A percentile compares a stretch with the other conserved stretches of the same genome.
These are phyloP conservation scores for Poeciliopsis retropinna DNA, from an alignment of 2,113 vertebrate species.

Conservation along the genomic window DNA sequence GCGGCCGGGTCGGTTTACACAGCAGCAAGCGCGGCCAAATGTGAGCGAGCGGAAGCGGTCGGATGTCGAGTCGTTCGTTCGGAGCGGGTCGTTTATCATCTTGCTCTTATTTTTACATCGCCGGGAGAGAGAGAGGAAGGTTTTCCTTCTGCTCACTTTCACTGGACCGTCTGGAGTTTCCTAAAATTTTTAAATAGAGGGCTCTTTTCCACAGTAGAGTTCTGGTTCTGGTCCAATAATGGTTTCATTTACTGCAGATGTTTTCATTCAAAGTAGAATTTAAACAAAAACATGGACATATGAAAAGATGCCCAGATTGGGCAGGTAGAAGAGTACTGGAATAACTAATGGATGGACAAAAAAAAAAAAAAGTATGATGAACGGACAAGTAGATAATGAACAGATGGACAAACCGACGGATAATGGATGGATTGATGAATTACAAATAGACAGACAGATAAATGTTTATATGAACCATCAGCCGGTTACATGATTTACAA, in stretches of 20 bases:
- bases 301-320: no score
- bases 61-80: not conserved
- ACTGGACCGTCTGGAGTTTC: not conserved
- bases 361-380: no score
- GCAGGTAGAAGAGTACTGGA: not conserved
- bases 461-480: not conserved
- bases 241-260: no score
- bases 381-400: no score
- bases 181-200: not conserved
- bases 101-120: not conserved
- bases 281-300: no score
- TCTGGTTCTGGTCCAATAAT: no score
- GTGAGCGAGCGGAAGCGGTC: slow-evolving; percentile 24
- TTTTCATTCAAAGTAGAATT: no score
- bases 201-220: not conserved
- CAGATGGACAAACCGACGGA: no score
- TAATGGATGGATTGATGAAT: no score
- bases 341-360: not conserved
- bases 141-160: not conserved
- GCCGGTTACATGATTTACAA: no score
- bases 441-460: not conserved
- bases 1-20: slow-evolving; percentile 36
- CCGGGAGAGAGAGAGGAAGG: not conserved
- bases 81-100: not conserved
- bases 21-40: slow-evolving; percentile 27